Evolutionary conservation across 2,888 invertebrate species (phyloP).

Genomic region (Marronus borbonicus): DNA sequence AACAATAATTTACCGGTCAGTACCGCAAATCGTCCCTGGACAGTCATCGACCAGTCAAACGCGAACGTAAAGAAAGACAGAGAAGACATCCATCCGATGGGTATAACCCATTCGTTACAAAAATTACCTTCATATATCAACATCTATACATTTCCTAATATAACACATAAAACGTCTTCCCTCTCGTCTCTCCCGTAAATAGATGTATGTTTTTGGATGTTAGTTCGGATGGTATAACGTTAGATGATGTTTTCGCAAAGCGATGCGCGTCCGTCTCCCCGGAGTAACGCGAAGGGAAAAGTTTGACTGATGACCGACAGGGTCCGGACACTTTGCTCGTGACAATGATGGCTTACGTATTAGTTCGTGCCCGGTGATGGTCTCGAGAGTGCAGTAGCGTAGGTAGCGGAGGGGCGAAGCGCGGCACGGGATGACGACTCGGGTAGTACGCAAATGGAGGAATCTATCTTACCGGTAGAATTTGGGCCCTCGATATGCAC

Average conservation of each 20-base stretch:
- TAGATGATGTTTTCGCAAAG: slow-evolving; percentile 48
- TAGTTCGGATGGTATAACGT: slow-evolving; percentile 41
- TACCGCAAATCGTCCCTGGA: slow-evolving; percentile 34
- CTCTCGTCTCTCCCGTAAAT: slow-evolving; percentile 32
- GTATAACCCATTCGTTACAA: slow-evolving; percentile 44
- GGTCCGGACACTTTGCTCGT: slow-evolving; percentile 62
- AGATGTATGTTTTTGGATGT: slow-evolving; percentile 47
- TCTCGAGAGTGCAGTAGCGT: slow-evolving; percentile 50
- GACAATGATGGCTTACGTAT: slow-evolving; percentile 67
- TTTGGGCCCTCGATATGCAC: slow-evolving; percentile 50
- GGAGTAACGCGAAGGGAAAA: slow-evolving; percentile 54
- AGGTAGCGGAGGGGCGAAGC: slow-evolving; percentile 31
- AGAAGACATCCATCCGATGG: slow-evolving; percentile 31
- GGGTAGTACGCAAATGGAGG: slow-evolving; percentile 66
- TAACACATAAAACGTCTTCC: slow-evolving; percentile 39
- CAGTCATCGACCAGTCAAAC: slow-evolving; percentile 31
- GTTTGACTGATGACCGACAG: slow-evolving; percentile 65
- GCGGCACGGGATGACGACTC: neutral
- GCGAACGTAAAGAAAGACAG: slow-evolving; percentile 41
- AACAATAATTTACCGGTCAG: slow-evolving; percentile 19
- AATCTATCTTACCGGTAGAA: slow-evolving; percentile 63
- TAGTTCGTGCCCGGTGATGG: slow-evolving; percentile 58
- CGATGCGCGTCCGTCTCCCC: slow-evolving; percentile 47
- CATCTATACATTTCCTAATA: slow-evolving; percentile 46
- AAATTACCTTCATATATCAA: slow-evolving; percentile 45